Evolutionary conservation across 1,140 invertebrate species (phyloP), one percentile per base, ranked within the genome.

Genomic region (Hypsibius dujardini): DNA sequence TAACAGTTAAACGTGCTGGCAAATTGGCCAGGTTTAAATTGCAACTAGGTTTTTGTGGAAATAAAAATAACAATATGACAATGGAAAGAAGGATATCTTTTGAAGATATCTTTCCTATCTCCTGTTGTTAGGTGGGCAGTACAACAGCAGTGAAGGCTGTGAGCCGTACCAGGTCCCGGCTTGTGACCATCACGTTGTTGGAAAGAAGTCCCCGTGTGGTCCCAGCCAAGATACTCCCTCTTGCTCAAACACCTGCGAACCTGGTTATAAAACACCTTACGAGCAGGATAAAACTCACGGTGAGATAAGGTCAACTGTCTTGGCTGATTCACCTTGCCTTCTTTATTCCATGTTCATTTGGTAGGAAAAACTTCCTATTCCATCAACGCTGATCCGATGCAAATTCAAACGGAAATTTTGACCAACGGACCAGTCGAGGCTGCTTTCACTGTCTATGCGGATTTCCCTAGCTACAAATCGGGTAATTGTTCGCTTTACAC

Each of bases 391-490:
- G 82, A 86, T 74, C 84, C 84, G 7, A 79, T 84, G 1, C 83
- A 89, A 74, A 95, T 95, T 73, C 86, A 86, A 80, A 82, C 83
- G 2, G 92, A 96, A 80, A 86, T 96, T 56, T 86, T 86, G 80
- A 86, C 81, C 28, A 90, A 94, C 79, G 92, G 92, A 15, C 92
- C 92, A 1, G 88, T 95, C 1, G 91, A 94, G 81, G 90, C 83
- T 0, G 89, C 89, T 50, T 93, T 95, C 76, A 87, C 86, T 1
- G 91, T 95, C 14, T 95, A 90, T 77, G 84, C 84, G 70, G 92
- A 95, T 81, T 87, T 96, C 76, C 79, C 90, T 1, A 79, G 82
- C 47, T 95, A 95, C 81, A 92, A 92, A 81, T 83, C 82, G 72
- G 89, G 87, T 86, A 78, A 73, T 2, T 28, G 28, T 28, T 28